Evolutionary conservation across 2,113 vertebrate genomes (phyloP).

Genomic region (Gymnorhina tibicen): DNA sequence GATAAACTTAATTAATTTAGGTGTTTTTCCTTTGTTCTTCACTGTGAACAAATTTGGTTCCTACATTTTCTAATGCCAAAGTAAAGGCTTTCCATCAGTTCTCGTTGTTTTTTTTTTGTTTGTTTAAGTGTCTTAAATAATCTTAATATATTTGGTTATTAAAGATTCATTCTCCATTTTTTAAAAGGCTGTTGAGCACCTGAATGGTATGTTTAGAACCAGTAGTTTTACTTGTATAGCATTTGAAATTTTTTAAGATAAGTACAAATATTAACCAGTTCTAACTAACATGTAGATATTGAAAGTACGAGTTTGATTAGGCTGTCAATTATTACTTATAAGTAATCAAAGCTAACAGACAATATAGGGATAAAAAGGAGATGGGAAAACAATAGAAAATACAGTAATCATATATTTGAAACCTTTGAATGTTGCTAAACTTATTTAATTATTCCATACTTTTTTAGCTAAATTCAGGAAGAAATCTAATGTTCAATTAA

Average conservation of each 20-base stretch:
- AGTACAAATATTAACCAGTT: not conserved
- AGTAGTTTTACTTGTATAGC: not conserved
- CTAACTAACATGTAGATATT: not conserved
- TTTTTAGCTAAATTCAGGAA: not conserved
- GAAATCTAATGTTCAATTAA: not conserved
- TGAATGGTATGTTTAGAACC: not conserved
- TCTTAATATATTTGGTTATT: not conserved
- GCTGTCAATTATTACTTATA: not conserved
- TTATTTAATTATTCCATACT: not conserved
- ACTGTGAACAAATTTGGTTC: not conserved
- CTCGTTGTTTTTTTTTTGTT: accelerated
- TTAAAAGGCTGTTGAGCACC: not conserved
- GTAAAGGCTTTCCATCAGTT: not conserved
- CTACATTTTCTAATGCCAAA: not conserved
- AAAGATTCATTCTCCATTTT: not conserved
- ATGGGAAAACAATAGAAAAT: not conserved
- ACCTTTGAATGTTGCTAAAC: not conserved
- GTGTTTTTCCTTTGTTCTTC: not conserved
- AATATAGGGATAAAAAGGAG: not conserved
- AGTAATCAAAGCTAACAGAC: not conserved
- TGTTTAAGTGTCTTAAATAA: not conserved
- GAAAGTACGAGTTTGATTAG: not conserved
- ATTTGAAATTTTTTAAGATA: not conserved
- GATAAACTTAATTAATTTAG: not conserved
- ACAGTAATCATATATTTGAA: not conserved